Conservation (phyloP, 2,888 invertebrate genomes). For the Luperina testacea region DNA sequence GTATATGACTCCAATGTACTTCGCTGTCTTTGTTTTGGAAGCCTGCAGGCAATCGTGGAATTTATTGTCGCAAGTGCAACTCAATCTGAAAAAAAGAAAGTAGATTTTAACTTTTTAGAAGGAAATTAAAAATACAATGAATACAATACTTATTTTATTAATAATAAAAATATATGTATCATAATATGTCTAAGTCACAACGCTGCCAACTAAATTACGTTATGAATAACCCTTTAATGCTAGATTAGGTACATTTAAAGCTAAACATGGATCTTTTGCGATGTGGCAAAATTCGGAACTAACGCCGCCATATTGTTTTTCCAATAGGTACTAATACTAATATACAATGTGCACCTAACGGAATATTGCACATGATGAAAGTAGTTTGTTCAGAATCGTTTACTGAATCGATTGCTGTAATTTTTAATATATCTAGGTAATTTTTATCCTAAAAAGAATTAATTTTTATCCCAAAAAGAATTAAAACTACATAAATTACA, state of each 20-base stretch:
- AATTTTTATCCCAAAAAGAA: no score
- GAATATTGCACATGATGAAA: no score
- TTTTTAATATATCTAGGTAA: no score
- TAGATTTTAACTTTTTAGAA: not conserved
- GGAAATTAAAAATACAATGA: not conserved
- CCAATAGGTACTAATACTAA: not conserved
- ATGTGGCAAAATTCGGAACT: not conserved
- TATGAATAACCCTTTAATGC: not conserved
- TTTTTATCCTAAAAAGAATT: no score
- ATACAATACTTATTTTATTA: not conserved
- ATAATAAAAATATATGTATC: not conserved
- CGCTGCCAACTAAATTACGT: not conserved
- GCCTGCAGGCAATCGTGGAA: conserved; percentile 87
- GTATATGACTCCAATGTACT: conserved; percentile 87
- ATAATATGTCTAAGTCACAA: not conserved
- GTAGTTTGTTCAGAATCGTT: no score
- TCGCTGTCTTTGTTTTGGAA: conserved; percentile 77
- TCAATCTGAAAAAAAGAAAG: conserved; percentile 78
- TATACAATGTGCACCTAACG: no score
- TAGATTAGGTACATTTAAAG: not conserved
- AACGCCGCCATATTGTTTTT: not conserved
- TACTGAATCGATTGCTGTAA: no score
- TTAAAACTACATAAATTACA: no score
- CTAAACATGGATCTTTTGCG: not conserved
- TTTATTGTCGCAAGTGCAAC: conserved; percentile 89